Evolutionary conservation across 2,888 invertebrate species (phyloP), one percentile per base, ranked within the genome.

Genomic region (Trypoxylon attenuatum): DNA sequence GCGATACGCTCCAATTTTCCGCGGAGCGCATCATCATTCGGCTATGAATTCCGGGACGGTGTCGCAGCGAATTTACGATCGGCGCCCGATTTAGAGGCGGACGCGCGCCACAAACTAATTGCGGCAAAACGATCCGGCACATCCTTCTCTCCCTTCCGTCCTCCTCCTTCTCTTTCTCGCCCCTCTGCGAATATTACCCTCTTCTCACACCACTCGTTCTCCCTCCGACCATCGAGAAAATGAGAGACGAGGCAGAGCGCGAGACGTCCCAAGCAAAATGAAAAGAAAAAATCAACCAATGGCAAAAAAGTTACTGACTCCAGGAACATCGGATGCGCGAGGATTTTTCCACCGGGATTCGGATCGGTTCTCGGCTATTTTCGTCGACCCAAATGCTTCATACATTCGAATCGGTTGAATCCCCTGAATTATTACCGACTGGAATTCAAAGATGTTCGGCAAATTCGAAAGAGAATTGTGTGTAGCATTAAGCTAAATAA

Each of bases 1-100:
- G 59, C 67, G 73, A 74, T 77, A 74, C 73, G 80, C 79, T 80
- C 81, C 81, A 81, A 77, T 81, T 80, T 81, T 79, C 79, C 70
- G 71, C 50, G 71, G n/a, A n/a, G 72, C 61, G 69, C 69, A 69
- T 65, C 69, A 69, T 65, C 73, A 75, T 65, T 73, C 76, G 71
- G 59, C 69, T 63, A 76, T 73, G 74, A 73, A 80, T 77, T 76
- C 77, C 69, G 73, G 67, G 69, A 59, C 74, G 69, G 61, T 73
- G 78, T 76, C 80, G 71, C 55, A 68, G 66, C 71, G 78, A 70
- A 80, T 82, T 80, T 80, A 81, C 80, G 81, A 80, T 77, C 77
- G 73, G 54, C 50, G 74, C 76, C 63, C 71, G 74, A 79, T 79
- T 81, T 79, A 81, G 67, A 75, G 69, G 39, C 53, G 41, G 4